Evolutionary conservation across 2,113 vertebrate genomes (phyloP).

Genomic region (Mixornis gularis): DNA sequence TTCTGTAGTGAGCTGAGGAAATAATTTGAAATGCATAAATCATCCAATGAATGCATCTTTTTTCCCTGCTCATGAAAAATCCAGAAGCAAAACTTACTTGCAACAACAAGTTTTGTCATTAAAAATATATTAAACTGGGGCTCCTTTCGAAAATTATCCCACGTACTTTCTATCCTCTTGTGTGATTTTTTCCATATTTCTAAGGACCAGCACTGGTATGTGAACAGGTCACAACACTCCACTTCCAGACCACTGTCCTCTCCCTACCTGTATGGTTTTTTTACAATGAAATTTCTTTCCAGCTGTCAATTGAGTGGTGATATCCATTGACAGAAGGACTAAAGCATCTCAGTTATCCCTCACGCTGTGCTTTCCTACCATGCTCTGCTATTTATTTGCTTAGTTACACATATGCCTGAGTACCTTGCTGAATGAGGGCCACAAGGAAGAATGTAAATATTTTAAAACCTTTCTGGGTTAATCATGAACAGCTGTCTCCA

Average conservation of each 20-base stretch:
- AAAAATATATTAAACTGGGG: constrained; percentile 22
- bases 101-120: constrained; percentile 1
- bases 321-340: neutral
- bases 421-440: constrained; percentile 38
- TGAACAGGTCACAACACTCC: neutral
- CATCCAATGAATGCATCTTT: neutral
- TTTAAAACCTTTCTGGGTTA: constrained; percentile 34
- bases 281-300: neutral
- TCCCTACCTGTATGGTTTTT: neutral
- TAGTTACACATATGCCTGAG: neutral
- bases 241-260: neutral
- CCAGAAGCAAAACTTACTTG: constrained; percentile 25
- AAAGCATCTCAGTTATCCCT: neutral
- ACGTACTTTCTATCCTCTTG: neutral
- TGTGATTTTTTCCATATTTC: neutral
- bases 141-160: neutral
- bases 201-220: neutral
- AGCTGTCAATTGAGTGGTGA: neutral
- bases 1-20: constrained; percentile 9
- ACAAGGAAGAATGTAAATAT: constrained; percentile 40
- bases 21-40: constrained; percentile 47
- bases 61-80: constrained; percentile 26
- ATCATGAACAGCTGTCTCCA: constrained; percentile 29
- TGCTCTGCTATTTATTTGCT: constrained; percentile 5
- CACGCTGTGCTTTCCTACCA: neutral